Conservation (phyloP, 2,113 vertebrate species). For the Sapajus apella region DNA sequence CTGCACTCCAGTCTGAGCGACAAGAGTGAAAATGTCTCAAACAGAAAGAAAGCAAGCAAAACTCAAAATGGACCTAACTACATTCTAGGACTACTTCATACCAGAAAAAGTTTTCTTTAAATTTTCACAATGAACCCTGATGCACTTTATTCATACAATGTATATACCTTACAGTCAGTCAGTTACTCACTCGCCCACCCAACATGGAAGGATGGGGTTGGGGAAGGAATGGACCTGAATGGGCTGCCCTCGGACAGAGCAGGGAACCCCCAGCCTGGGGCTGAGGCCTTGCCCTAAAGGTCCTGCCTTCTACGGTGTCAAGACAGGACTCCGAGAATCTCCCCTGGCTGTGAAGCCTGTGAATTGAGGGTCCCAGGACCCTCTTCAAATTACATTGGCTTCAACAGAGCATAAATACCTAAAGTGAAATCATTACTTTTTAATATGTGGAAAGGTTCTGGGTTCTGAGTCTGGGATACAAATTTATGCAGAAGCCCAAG, state of each 20-base stretch:
- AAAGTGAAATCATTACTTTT: background rate
- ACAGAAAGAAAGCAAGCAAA: too few relatives aligned
- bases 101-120: background rate
- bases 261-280: too few relatives aligned
- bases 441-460: background rate
- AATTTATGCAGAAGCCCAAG: background rate
- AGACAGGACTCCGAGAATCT: background rate
- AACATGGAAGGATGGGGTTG: rapidly evolving
- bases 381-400: background rate
- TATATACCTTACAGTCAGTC: background rate
- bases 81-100: background rate
- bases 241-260: rapidly evolving
- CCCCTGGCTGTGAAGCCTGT: background rate
- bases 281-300: background rate
- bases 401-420: background rate
- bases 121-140: background rate
- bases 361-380: background rate
- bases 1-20: too few relatives aligned
- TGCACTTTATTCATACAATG: background rate
- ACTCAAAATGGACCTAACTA: background rate
- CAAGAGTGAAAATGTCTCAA: too few relatives aligned
- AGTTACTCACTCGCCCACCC: rapidly evolving
- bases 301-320: background rate
- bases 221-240: background rate
- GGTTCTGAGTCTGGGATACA: background rate